Evolutionary conservation across 92 coral and sea anemone species (phyloP), one percentile per base, ranked within the genome.

Genomic region (Montipora capitata): DNA sequence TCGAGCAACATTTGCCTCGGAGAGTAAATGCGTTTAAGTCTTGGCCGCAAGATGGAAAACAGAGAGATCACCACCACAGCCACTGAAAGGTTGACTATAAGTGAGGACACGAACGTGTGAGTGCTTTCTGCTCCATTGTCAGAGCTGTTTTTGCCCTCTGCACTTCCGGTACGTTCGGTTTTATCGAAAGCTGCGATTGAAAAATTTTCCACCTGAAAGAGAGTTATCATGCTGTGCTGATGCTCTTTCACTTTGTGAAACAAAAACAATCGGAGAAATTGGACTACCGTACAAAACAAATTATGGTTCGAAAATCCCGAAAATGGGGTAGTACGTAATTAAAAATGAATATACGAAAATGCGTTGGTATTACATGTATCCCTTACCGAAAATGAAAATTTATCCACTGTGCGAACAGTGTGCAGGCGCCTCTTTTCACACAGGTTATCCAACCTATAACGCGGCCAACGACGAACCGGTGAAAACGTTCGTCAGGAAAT

Each of bases 1-100:
- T 94, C 97, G 8, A 91, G 90, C 74, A 97, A 87, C 11, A 95
- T 95, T 77, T 93, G 92, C 0, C 99, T 97, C 5, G 99, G 99
- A 2, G 99, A 84, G 85, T 94, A 97, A 63, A 97, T 90, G 42
- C 92, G 75, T 76, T 96, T 94, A 45, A 94, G 90, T 68, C 88
- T 89, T 16, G 92, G 82, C 48, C 99, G 96, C 44, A 97, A 85
- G 63, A 92, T 88, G 39, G 97, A 95, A 73, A 95, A 97, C 68
- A 97, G 52, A 72, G 85, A n/a, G 12, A 95, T 84, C 40, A 93
- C 86, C 10, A 94, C 77, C 35, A 90, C 6, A 9, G 98, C 90
- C 10, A 97, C 64, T 59, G 72, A 76, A 12, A 91, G 96, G 78
- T 97, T 97, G 64, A 92, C 78, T 20, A 90, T 90, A 43, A 96